Conservation (phyloP, 2,797 vertebrate genomes). For the Philypnodon macrostomus region DNA sequence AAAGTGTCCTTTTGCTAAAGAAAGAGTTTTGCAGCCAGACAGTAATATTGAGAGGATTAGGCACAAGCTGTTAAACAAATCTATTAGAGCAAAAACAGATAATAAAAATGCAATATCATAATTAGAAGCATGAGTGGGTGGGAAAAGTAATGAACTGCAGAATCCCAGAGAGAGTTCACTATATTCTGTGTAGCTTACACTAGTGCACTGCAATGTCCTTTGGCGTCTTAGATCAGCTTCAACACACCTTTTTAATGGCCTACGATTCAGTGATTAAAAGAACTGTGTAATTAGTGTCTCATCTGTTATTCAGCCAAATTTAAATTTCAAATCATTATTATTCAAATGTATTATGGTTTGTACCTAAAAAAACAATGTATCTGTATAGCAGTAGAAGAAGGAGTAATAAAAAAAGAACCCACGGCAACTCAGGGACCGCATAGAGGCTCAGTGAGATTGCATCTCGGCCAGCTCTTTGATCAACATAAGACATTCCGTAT, state of each 20-base stretch:
- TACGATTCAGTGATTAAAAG: no score
- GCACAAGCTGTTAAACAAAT: constrained; percentile 42
- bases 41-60: constrained; percentile 36
- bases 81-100: constrained; percentile 36
- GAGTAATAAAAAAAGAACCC: no score
- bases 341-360: no score
- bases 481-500: no score
- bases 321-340: no score
- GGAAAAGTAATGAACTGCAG: constrained; percentile 36
- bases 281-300: no score
- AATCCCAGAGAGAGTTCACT: constrained; percentile 31
- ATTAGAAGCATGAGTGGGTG: constrained; percentile 46
- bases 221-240: background rate
- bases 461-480: no score
- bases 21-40: constrained; percentile 17
- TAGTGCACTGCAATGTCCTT: background rate
- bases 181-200: constrained; percentile 24
- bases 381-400: no score
- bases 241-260: background rate
- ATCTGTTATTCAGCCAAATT: no score
- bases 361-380: no score
- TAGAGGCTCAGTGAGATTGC: no score
- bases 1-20: constrained; percentile 5
- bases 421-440: no score
- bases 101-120: constrained; percentile 42